Base-by-base conservation (phyloP, 1,140 invertebrate species). In the Sitophilus oryzae region DNA sequence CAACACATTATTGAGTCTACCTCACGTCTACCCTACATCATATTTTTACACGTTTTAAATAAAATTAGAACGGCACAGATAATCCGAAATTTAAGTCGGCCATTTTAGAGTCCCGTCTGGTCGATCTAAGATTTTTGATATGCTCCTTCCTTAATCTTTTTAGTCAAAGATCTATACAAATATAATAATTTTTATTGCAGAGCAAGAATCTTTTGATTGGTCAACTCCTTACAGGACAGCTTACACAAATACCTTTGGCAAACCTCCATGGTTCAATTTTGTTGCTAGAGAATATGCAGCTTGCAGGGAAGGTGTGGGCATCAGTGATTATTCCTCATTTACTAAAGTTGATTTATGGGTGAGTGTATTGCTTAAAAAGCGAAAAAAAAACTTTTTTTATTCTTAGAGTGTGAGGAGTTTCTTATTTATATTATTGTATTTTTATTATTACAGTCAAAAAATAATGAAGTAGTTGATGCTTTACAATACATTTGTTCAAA, bases 291-390 rank as follows among this genome's bases (percentile, higher is more conserved):
- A 99, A 73, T 99, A 99, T 73, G 84, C 84, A 65, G 91, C 93
- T 1, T 98, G 95, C 67, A 79, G 96, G 60, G 94, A 98, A 77
- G 80, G 84, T 18, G 86, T 98, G 51, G 93, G 93, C 25, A 73
- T 99, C 1, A 88, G 94, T 53, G 96, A 99, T 74, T 98, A 98
- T 77, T 97, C 94, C 6, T 97, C 93, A 0, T 99, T 98, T 71
- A 93, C 94, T 1, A 99, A 99, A 76, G 85, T 97, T 60, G 95
- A 98, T 76, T 75, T 98, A 49, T 91, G 85, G 86, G 90, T 92
- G 76, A 71, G 71, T 70, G 56, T 41, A 40, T 34, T 47, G 62
- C 65, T 40, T 19, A 44, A 34, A 11, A 6, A 34, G 25, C 5
- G 5, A 34, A 6, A 6, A 34, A 34, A 6, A 34, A 34, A 34